Conservation (phyloP, 1,140 invertebrate genomes). For the Linepithema humile region DNA sequence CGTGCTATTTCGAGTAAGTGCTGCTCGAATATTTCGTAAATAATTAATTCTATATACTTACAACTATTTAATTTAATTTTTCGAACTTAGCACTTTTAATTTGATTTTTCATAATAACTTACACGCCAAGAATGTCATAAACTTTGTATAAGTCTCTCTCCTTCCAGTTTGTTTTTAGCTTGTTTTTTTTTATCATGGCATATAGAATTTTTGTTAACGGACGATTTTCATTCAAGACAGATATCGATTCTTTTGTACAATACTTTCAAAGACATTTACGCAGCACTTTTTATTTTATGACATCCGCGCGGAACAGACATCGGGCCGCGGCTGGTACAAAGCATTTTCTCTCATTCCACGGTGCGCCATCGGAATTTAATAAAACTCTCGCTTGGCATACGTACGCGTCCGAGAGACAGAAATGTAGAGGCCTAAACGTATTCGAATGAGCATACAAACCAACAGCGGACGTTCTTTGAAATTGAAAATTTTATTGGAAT, state of each 20-base stretch:
- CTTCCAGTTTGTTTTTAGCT: neutral
- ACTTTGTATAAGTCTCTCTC: neutral
- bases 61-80: neutral
- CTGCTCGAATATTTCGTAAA: neutral
- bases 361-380: constrained; percentile 69
- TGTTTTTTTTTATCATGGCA: neutral
- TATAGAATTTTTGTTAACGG: constrained; percentile 5
- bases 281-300: constrained; percentile 63
- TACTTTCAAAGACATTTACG: constrained; percentile 50
- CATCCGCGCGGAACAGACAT: constrained; percentile 47
- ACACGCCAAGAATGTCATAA: neutral
- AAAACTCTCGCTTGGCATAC: constrained; percentile 59
- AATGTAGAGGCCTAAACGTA: constrained; percentile 55
- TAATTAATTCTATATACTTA: neutral
- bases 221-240: neutral
- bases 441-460: constrained; percentile 45
- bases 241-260: constrained; percentile 57
- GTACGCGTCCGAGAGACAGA: constrained; percentile 54
- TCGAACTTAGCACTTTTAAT: too few species aligned
- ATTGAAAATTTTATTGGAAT: constrained; percentile 52
- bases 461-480: neutral
- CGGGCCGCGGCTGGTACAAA: constrained; percentile 57
- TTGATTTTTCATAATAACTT: too few species aligned
- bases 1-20: neutral
- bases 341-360: constrained; percentile 67